These are phyloP conservation scores for Mungos mungo DNA, from an alignment of 2,113 vertebrate genomes.

Conservation along the genomic window DNA sequence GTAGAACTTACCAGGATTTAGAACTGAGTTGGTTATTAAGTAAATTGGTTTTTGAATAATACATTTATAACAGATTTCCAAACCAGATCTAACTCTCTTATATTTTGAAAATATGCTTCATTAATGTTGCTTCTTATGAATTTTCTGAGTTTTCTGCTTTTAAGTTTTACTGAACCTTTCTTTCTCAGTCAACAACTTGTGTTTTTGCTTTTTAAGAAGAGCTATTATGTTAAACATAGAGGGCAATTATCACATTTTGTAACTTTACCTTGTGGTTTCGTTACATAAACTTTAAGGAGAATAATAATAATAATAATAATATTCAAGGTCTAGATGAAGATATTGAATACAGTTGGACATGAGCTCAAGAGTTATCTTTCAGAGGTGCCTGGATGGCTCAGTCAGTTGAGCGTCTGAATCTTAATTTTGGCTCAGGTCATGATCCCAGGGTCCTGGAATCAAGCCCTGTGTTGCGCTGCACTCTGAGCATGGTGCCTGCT, in stretches of 20 bases:
- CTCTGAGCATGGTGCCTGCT: no score
- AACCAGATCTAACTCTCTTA: not conserved
- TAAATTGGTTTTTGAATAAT: not conserved
- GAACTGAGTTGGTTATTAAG: not conserved
- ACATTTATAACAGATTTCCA: not conserved
- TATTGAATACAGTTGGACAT: not conserved
- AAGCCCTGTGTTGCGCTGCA: no score
- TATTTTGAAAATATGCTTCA: not conserved
- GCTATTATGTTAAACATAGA: not conserved
- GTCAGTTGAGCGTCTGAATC: no score
- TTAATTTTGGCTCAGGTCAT: no score
- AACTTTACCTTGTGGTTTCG: not conserved
- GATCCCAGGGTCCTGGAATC: no score
- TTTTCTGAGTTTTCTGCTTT: not conserved
- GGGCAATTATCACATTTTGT: not conserved
- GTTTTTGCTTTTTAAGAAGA: not conserved
- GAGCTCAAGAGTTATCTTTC: not conserved
- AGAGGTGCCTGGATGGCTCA: not conserved
- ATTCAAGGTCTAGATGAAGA: not conserved
- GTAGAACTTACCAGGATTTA: not conserved
- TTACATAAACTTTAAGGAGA: not conserved
- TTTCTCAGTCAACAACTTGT: not conserved
- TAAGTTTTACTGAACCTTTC: not conserved
- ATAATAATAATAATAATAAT: not conserved
- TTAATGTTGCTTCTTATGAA: not conserved